phyloP scores from a whole-genome alignment of 2,113 vertebrate genomes.

The Jaculus jaculus region DNA sequence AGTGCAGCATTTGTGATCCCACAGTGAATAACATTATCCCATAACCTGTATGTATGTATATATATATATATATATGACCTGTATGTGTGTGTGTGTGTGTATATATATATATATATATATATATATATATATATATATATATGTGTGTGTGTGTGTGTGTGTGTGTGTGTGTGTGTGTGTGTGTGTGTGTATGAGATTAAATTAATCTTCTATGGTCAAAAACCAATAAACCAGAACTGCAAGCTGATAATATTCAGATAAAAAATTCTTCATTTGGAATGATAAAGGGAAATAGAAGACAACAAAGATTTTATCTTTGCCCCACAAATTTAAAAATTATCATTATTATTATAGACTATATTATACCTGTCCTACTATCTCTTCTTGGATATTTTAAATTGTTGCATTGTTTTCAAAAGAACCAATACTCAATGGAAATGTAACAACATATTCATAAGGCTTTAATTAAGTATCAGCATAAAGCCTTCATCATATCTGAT shows the following conservation, averaged over 20 bases:
- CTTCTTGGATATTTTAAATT: constrained; percentile 63
- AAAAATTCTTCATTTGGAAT: constrained; percentile 18
- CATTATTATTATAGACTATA: background rate
- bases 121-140: no score
- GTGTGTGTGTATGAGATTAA: no score
- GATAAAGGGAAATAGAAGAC: background rate
- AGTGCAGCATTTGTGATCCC: no score
- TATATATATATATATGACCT: no score
- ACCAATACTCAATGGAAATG: constrained; percentile 9
- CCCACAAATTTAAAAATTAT: background rate
- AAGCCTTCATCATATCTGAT: constrained; percentile 67
- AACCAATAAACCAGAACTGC: accelerated
- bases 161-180: no score
- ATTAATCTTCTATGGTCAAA: background rate
- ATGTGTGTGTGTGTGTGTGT: no score
- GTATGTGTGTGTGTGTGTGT: no score
- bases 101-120: no score
- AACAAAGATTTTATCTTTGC: constrained; percentile 3
- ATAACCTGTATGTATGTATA: no score
- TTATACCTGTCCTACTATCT: background rate
- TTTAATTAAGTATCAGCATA: constrained; percentile 71
- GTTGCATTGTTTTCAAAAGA: constrained; percentile 13
- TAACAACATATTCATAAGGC: constrained; percentile 29
- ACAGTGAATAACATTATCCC: no score
- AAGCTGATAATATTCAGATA: background rate